Conservation (phyloP, 2,888 invertebrate genomes). For the Hirudinaria manillensis region DNA sequence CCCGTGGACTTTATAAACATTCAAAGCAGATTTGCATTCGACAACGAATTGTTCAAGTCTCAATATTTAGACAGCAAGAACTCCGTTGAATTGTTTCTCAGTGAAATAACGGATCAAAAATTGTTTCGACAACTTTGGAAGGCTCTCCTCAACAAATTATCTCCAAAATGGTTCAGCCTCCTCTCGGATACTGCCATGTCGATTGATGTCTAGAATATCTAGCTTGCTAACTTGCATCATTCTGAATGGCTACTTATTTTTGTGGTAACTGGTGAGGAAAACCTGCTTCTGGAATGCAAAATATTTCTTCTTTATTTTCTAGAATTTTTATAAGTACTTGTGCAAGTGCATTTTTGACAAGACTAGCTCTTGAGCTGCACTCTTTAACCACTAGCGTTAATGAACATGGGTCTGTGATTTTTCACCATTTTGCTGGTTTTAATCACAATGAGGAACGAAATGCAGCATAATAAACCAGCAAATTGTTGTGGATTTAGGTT, state of each 20-base stretch:
- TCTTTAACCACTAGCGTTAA: too few species aligned
- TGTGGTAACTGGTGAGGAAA: neutral
- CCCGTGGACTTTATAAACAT: conserved; percentile 52
- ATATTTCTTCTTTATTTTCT: too few species aligned
- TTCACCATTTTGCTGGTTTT: too few species aligned
- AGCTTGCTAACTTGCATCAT: neutral
- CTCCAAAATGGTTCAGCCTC: conserved; percentile 13
- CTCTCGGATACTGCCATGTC: conserved; percentile 28
- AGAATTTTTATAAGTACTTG: too few species aligned
- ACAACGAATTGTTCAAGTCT: conserved; percentile 48
- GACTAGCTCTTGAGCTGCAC: too few species aligned
- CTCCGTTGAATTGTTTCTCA: conserved; percentile 26
- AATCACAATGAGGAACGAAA: too few species aligned
- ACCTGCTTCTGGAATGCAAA: too few species aligned
- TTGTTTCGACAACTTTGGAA: conserved; percentile 30
- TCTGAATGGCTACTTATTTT: neutral
- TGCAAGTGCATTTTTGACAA: too few species aligned
- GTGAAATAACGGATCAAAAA: conserved; percentile 32
- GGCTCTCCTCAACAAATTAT: conserved; percentile 25
- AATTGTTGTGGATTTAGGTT: too few species aligned
- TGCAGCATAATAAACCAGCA: too few species aligned
- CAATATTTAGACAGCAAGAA: conserved; percentile 31
- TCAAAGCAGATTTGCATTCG: conserved; percentile 81
- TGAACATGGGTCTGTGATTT: too few species aligned
- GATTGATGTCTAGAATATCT: neutral